These are phyloP conservation scores for Epistrophe grossulariae DNA, from an alignment of 2,888 invertebrate genomes.

Conservation along the genomic window DNA sequence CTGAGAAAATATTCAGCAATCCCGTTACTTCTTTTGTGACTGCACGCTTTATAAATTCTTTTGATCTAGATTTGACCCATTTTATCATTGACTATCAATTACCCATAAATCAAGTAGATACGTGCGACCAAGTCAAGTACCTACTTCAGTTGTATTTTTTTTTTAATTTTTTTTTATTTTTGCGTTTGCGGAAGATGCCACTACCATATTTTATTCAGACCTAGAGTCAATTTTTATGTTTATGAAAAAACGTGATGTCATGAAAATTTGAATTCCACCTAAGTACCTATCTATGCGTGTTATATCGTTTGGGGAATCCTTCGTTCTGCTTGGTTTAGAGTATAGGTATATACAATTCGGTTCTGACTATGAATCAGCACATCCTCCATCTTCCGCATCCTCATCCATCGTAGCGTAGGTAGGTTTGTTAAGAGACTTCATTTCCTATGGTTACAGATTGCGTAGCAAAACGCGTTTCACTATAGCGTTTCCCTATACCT, in stretches of 20 bases:
- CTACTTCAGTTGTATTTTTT: neutral
- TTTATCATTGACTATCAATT: too few relatives aligned
- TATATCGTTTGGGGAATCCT: slow-evolving; percentile 15
- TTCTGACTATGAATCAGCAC: neutral
- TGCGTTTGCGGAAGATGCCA: slow-evolving; percentile 11
- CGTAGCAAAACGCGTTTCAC: slow-evolving; percentile 5
- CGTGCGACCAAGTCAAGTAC: neutral
- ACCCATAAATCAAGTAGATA: neutral
- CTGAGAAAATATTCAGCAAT: too few relatives aligned
- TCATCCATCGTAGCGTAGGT: slow-evolving; percentile 37
- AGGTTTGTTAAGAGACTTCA: slow-evolving; percentile 34
- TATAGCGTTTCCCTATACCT: slow-evolving; percentile 1
- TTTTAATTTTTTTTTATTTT: neutral
- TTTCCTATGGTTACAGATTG: slow-evolving; percentile 3
- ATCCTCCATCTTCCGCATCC: neutral
- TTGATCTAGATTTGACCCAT: too few relatives aligned
- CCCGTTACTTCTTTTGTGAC: too few relatives aligned
- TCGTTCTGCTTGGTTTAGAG: neutral
- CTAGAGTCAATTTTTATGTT: slow-evolving; percentile 75
- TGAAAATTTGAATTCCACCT: slow-evolving; percentile 73
- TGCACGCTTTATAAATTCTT: too few relatives aligned
- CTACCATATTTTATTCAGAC: slow-evolving; percentile 56
- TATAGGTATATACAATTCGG: too few relatives aligned
- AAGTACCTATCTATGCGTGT: slow-evolving; percentile 62
- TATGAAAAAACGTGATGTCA: slow-evolving; percentile 76